Evolutionary conservation across 2,797 vertebrate species (phyloP).

Genomic region (Gallirallus australis): DNA sequence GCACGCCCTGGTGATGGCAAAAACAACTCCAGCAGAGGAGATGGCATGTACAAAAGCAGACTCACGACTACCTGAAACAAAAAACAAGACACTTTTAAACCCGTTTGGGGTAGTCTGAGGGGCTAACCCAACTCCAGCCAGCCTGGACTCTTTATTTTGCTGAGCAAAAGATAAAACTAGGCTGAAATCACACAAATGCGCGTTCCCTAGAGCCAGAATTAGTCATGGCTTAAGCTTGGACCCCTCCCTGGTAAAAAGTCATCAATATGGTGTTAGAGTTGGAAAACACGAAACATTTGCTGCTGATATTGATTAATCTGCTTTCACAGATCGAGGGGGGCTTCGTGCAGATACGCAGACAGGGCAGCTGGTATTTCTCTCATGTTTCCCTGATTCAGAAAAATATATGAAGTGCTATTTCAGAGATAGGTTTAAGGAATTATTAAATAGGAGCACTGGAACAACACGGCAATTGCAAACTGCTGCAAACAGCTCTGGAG

Average conservation of each 20-base stretch:
- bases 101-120: background rate
- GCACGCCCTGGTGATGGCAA: slow-evolving; percentile 93
- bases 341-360: background rate
- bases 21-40: slow-evolving; percentile 95
- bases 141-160: background rate
- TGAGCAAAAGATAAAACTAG: slow-evolving; percentile 39
- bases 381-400: background rate
- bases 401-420: slow-evolving; percentile 41
- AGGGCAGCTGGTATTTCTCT: slow-evolving; percentile 10
- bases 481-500: slow-evolving; percentile 15
- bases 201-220: slow-evolving; percentile 55
- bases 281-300: slow-evolving; percentile 34
- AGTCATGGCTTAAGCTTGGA: slow-evolving; percentile 51
- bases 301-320: slow-evolving; percentile 57
- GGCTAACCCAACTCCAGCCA: background rate
- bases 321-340: background rate
- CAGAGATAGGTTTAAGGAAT: slow-evolving; percentile 33
- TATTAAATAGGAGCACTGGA: slow-evolving; percentile 43
- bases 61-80: slow-evolving; percentile 90
- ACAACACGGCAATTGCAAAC: background rate
- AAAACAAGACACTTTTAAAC: slow-evolving; percentile 37
- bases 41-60: slow-evolving; percentile 95
- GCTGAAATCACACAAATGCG: slow-evolving; percentile 41
- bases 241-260: slow-evolving; percentile 61
- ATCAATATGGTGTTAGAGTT: slow-evolving; percentile 43